phyloP scores from a whole-genome alignment of 2,113 vertebrate genomes.

The Eudyptes chrysolophus region DNA sequence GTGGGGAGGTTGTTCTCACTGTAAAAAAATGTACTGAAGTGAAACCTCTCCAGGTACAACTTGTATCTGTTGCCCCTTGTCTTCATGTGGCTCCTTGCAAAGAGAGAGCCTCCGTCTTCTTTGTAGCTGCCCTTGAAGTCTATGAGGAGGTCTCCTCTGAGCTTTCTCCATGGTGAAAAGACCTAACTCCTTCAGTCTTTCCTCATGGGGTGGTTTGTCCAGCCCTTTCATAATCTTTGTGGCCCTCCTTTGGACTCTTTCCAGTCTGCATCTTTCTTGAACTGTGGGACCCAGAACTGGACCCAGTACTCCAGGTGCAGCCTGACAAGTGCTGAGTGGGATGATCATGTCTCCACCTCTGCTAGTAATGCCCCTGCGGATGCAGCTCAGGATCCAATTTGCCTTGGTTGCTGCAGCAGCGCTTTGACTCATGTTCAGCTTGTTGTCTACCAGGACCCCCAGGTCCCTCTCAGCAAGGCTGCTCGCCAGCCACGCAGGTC shows the following conservation, averaged over 20 bases:
- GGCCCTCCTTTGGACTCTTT: not conserved
- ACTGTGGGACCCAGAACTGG: not conserved
- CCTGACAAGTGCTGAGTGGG: not conserved
- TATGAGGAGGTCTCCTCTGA: not conserved
- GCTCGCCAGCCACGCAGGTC: not conserved
- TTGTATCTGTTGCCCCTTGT: not conserved
- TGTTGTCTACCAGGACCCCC: too few species aligned
- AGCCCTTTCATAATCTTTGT: not conserved
- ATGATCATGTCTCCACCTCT: not conserved
- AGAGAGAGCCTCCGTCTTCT: too few species aligned
- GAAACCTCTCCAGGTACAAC: not conserved
- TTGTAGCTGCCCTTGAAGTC: not conserved
- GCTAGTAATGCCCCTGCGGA: not conserved
- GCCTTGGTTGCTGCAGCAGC: not conserved
- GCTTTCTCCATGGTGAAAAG: not conserved
- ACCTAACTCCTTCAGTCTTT: not conserved
- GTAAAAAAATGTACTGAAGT: not conserved
- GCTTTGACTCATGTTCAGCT: not conserved
- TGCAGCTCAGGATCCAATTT: not conserved
- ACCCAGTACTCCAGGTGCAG: not conserved
- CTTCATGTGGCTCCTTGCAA: too few species aligned
- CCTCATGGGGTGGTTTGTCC: too few species aligned
- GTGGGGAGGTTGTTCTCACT: not conserved
- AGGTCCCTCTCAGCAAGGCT: not conserved
- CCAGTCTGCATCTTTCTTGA: not conserved